Conservation (phyloP, 1,140 invertebrate genomes). For the Trachymyrmex septentrionalis region DNA sequence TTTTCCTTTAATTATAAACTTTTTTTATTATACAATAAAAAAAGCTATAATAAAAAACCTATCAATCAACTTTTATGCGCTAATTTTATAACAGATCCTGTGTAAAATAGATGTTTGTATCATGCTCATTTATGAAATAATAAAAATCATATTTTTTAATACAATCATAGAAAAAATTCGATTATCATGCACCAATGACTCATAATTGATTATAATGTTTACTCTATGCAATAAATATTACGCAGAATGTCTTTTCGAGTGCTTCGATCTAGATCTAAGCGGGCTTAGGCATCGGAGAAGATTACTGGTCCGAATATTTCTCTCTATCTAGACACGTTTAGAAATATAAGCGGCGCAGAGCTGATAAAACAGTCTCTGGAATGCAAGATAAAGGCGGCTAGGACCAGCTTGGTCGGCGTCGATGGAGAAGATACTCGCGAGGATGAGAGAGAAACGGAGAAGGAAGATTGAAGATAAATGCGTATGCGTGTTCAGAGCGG, state of each 20-base stretch:
- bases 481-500: slow-evolving; percentile 12
- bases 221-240: background rate
- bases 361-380: slow-evolving; percentile 82
- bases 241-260: background rate
- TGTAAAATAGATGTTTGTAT: background rate
- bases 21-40: background rate
- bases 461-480: slow-evolving; percentile 27
- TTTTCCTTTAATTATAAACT: background rate
- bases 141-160: background rate
- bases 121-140: background rate
- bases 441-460: slow-evolving; percentile 32
- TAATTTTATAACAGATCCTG: background rate
- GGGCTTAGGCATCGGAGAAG: slow-evolving; percentile 64
- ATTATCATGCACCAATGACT: background rate
- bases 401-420: slow-evolving; percentile 68
- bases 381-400: slow-evolving; percentile 82
- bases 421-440: slow-evolving; percentile 59
- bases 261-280: slow-evolving; percentile 38
- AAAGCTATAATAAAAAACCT: too few species aligned
- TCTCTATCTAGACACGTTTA: slow-evolving; percentile 69
- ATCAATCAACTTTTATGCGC: background rate
- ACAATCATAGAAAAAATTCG: background rate
- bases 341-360: slow-evolving; percentile 76
- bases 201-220: background rate
- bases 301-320: slow-evolving; percentile 64